phyloP scores from a whole-genome alignment of 2,113 vertebrate genomes.

The Orientallactaga bullata region DNA sequence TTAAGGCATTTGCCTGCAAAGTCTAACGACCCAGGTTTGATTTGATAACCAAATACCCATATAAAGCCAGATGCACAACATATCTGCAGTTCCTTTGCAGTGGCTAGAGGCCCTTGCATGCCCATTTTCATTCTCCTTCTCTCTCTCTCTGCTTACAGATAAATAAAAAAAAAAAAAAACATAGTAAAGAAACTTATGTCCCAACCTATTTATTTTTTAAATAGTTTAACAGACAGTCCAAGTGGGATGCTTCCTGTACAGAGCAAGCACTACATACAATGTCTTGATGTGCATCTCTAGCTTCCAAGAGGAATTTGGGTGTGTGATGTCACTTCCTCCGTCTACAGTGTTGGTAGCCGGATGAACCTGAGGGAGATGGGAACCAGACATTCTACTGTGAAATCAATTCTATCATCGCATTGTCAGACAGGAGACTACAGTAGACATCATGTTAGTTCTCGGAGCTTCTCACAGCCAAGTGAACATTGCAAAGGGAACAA shows the following conservation, averaged over 20 bases:
- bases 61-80: no score
- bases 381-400: constrained; percentile 80
- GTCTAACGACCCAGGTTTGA: no score
- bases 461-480: background rate
- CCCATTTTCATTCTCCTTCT: no score
- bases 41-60: no score
- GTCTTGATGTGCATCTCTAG: constrained; percentile 63
- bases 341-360: constrained; percentile 77
- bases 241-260: constrained; percentile 80
- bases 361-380: constrained; percentile 76
- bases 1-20: no score
- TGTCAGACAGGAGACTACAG: background rate
- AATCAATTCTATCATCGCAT: constrained; percentile 10
- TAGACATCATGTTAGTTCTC: constrained; percentile 42
- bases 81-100: no score
- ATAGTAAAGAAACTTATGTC: background rate
- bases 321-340: constrained; percentile 78
- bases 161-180: background rate
- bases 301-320: constrained; percentile 61
- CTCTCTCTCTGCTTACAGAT: no score
- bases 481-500: constrained; percentile 40
- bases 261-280: background rate
- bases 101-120: no score
- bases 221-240: constrained; percentile 37
- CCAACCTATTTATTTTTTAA: background rate